Evolutionary conservation across 2,888 invertebrate genomes (phyloP), one percentile per base, ranked within the genome.

Genomic region (Chironomus riparius): DNA sequence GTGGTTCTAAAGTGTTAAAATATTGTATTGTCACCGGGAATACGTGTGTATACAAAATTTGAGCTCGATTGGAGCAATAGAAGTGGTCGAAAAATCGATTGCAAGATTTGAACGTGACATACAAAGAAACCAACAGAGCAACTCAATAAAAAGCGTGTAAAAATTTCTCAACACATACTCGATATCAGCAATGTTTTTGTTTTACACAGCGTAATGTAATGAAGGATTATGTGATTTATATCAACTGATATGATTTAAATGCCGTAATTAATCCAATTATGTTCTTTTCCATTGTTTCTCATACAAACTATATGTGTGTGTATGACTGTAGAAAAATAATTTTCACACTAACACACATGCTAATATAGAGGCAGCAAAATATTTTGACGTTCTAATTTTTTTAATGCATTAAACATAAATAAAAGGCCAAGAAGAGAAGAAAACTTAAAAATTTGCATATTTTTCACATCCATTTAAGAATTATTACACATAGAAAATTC

Each of bases 151-250:
- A n/a, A n/a, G n/a, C n/a, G n/a, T n/a, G n/a, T n/a, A n/a, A n/a
- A n/a, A 38, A 38, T 38, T 38, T 38, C 38, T 38, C 38, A 38
- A 38, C 38, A 38, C 38, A 38, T 38, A 38, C 38, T 38, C 38
- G 38, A 38, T 38, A 38, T 38, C 38, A 38, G 38, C 10, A 38
- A 38, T 10, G 38, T 38, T 38, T 38, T 38, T 38, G 38, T 38
- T 38, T 38, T 38, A 38, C 38, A 38, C 38, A 38, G 38, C 38
- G 38, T 38, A 38, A 56, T 56, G 18, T 56, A 56, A 56, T 56
- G 56, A 65, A 65, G 65, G 65, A 65, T 65, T 65, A 65, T 24
- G 65, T 65, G 65, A 65, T 65, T 65, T 65, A 65, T 65, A 65
- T 65, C 65, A 65, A 21, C 65, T 65, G 65, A 65, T 65, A 65